Conservation (phyloP, 2,888 invertebrate species). For the Ectropis crepuscularia region DNA sequence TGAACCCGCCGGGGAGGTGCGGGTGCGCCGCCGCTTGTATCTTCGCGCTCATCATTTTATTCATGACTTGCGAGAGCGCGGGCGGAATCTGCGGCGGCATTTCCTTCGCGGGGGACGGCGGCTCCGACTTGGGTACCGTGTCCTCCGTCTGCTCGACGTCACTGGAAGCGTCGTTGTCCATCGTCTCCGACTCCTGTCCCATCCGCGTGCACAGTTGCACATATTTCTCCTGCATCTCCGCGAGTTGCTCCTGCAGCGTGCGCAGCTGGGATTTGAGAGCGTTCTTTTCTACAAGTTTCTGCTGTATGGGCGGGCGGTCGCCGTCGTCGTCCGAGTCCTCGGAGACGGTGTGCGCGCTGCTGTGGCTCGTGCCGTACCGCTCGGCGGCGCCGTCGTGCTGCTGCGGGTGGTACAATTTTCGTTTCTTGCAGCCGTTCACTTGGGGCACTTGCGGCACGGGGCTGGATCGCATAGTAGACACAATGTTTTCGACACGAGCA, state of each 20-base stretch:
- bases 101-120: slow-evolving; percentile 83
- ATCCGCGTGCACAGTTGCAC: slow-evolving; percentile 93
- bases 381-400: slow-evolving; percentile 92
- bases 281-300: slow-evolving; percentile 94
- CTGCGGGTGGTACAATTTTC: slow-evolving; percentile 97
- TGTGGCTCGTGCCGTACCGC: slow-evolving; percentile 82
- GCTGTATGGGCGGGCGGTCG: slow-evolving; percentile 90
- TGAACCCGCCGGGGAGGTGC: slow-evolving; percentile 86
- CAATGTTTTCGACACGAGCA: slow-evolving; percentile 97
- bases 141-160: slow-evolving; percentile 87
- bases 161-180: slow-evolving; percentile 89
- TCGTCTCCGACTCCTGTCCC: slow-evolving; percentile 91
- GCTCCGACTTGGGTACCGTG: slow-evolving; percentile 84
- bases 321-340: slow-evolving; percentile 92
- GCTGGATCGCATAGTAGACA: slow-evolving; percentile 96
- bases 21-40: slow-evolving; percentile 84
- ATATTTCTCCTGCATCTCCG: slow-evolving; percentile 96
- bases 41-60: slow-evolving; percentile 87
- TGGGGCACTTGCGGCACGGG: slow-evolving; percentile 90
- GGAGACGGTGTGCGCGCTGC: slow-evolving; percentile 78
- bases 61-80: slow-evolving; percentile 86
- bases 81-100: slow-evolving; percentile 76
- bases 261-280: slow-evolving; percentile 93
- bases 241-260: slow-evolving; percentile 94
- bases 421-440: slow-evolving; percentile 97